These are phyloP conservation scores for Cyphomyrus discorhynchus DNA, from an alignment of 2,113 vertebrate species.

Conservation along the genomic window DNA sequence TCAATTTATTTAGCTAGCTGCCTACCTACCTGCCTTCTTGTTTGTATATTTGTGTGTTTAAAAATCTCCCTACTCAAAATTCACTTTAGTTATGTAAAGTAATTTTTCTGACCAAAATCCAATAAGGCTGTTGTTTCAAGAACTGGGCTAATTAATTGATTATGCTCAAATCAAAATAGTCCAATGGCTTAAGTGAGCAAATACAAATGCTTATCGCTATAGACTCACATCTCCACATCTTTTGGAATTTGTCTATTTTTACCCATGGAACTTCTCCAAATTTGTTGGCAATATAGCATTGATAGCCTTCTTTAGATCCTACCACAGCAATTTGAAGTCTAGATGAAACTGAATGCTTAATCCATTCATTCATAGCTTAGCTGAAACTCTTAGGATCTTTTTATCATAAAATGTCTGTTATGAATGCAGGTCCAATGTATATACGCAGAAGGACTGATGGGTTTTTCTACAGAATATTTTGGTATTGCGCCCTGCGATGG, in stretches of 20 bases:
- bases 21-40: neutral
- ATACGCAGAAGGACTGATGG: neutral
- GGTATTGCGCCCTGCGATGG: neutral
- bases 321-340: neutral
- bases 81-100: neutral
- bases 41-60: neutral
- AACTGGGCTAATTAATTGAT: neutral
- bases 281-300: neutral
- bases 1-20: neutral
- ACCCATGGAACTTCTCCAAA: neutral
- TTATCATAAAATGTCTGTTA: neutral
- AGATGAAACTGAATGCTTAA: neutral
- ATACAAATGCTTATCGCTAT: neutral
- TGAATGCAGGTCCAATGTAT: neutral
- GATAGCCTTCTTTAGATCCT: neutral
- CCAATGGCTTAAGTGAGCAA: neutral
- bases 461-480: neutral
- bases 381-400: neutral
- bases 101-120: neutral
- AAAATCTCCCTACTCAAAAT: neutral
- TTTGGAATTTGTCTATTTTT: neutral
- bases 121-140: neutral
- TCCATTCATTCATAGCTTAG: neutral
- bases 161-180: neutral
- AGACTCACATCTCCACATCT: neutral